Base-by-base conservation (phyloP, 2,888 invertebrate species). In the Minunthozetes semirufus region DNA sequence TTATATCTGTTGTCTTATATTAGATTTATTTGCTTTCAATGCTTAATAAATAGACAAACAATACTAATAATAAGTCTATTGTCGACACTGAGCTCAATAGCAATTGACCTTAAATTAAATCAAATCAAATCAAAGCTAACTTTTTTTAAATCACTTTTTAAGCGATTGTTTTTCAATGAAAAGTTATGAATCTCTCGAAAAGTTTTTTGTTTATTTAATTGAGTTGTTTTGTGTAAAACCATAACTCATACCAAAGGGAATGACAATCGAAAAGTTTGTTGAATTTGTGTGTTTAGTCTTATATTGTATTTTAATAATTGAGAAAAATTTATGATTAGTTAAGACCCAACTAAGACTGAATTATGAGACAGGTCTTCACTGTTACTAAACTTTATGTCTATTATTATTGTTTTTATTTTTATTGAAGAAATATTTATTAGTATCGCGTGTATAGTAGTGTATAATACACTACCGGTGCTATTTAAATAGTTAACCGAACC, bases 21-120 rank as follows among this genome's bases (percentile, higher is more conserved):
- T 33, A 63, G 22, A 17, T 17, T 63, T 63, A 63, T 33, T 63
- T 63, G 33, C 29, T 33, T 11, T 63, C 4, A 29, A 13, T 22
- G 59, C 59, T 17, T 25, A 33, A n/a, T 33, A 63, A 63, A 63
- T 61, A 29, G 29, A n/a, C 27, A 61, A 61, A 61, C 59, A 61
- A 25, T 61, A 19, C 53, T 4, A n/a, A 53, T 61, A 8, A 5
- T 56, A 56, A 11, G 9, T 25, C 59, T 61, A 61, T 61, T 61
- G 59, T 22, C 17, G 59, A 61, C 59, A 27, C 27, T 61, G 59
- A 61, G 59, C 59, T 61, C 59, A 61, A 61, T 61, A 25, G 13
- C 59, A 61, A 27, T 61, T 61, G 22, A 27, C 29, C 59, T 50
- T n/a, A 50, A 33, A 33, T 33, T 9, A 33, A n/a, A n/a, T n/a